phyloP scores from a whole-genome alignment of 2,888 invertebrate species.

The Sericinus montela region DNA sequence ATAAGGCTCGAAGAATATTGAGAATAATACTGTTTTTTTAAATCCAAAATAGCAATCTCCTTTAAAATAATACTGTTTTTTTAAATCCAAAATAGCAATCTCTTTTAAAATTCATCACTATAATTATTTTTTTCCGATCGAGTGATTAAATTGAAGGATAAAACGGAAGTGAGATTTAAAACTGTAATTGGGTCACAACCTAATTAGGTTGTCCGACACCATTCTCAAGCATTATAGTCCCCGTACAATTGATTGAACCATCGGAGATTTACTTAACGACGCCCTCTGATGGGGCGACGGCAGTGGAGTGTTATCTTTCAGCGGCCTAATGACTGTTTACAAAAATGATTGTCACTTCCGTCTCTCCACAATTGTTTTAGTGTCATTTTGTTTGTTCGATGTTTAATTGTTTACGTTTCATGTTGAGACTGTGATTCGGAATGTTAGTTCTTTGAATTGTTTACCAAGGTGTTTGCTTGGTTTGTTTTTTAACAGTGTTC shows the following conservation, averaged over 20 bases:
- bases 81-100: background rate
- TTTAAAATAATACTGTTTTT: too few species aligned
- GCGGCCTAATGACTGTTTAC: constrained; percentile 16
- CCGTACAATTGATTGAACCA: constrained; percentile 53
- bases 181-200: constrained; percentile 69
- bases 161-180: constrained; percentile 47
- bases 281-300: constrained; percentile 27
- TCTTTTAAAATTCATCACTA: background rate
- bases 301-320: constrained; percentile 23
- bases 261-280: constrained; percentile 58
- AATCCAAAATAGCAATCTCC: too few species aligned
- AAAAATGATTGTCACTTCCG: constrained; percentile 18
- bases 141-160: constrained; percentile 40
- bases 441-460: background rate
- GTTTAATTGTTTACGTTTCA: background rate
- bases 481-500: too few species aligned
- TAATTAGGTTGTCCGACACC: constrained; percentile 64
- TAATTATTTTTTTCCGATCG: constrained; percentile 36
- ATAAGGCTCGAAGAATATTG: too few species aligned
- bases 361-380: background rate
- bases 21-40: too few species aligned
- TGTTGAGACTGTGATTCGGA: background rate
- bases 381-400: background rate
- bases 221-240: constrained; percentile 49
- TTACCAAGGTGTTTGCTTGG: too few species aligned